Conservation (phyloP, 2,797 vertebrate genomes). For the Euphonia xanthogaster region DNA sequence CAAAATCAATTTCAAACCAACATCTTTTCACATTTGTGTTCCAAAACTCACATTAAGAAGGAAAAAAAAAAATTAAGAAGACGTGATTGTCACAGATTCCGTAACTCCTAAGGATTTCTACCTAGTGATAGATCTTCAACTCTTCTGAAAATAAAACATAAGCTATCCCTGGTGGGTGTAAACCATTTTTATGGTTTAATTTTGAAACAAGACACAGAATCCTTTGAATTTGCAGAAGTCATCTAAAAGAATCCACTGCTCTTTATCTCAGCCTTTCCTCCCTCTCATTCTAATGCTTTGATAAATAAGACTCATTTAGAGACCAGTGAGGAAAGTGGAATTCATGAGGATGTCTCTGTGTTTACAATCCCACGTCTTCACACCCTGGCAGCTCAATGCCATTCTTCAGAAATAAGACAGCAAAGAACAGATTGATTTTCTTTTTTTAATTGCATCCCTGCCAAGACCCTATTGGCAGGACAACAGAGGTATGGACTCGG, state of each 20-base stretch:
- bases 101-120: background rate
- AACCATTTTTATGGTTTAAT: background rate
- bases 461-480: slow-evolving; percentile 5
- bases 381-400: background rate
- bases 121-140: background rate
- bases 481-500: slow-evolving; percentile 15
- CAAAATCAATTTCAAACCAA: background rate
- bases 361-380: slow-evolving; percentile 26
- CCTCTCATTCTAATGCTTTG: slow-evolving; percentile 2
- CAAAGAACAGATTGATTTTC: slow-evolving; percentile 55
- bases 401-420: slow-evolving; percentile 48
- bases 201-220: background rate
- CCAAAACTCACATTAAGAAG: background rate
- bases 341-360: background rate
- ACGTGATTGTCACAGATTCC: background rate
- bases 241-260: background rate
- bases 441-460: slow-evolving; percentile 50
- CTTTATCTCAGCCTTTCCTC: background rate
- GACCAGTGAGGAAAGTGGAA: background rate
- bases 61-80: background rate
- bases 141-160: background rate
- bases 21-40: background rate
- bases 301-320: slow-evolving; percentile 30
- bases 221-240: background rate
- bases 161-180: background rate